phyloP scores from a whole-genome alignment of 2,888 invertebrate species.

The Papilio elwesi region DNA sequence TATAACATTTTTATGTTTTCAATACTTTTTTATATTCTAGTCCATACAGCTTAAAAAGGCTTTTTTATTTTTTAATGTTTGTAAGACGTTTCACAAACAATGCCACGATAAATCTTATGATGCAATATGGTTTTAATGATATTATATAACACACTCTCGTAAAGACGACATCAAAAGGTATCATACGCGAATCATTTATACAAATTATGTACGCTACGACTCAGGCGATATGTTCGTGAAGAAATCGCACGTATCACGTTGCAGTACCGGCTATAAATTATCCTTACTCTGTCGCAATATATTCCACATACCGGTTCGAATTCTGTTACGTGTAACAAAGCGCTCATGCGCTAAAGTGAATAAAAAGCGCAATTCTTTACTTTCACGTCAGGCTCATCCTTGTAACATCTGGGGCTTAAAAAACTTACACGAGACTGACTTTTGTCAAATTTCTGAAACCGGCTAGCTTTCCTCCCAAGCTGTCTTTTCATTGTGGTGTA shows the following conservation, averaged over 20 bases:
- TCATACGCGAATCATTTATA: slow-evolving; percentile 17
- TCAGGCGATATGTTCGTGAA: slow-evolving; percentile 20
- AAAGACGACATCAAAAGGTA: slow-evolving; percentile 23
- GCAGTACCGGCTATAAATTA: slow-evolving; percentile 31
- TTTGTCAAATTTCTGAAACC: no score
- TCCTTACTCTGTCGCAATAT: slow-evolving; percentile 24
- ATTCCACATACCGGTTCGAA: slow-evolving; percentile 33
- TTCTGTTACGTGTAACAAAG: slow-evolving; percentile 28
- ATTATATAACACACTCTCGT: slow-evolving; percentile 17
- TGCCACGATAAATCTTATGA: neutral
- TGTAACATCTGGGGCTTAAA: neutral
- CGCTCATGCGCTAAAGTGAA: slow-evolving; percentile 20
- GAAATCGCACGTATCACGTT: slow-evolving; percentile 31
- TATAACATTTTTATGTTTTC: no score
- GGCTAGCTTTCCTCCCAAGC: no score
- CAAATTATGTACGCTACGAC: neutral
- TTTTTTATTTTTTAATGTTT: neutral
- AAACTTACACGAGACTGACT: no score
- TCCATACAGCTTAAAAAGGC: no score
- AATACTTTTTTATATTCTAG: no score
- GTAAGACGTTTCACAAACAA: neutral
- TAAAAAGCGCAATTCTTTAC: neutral
- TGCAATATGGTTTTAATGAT: no score
- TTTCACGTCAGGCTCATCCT: slow-evolving; percentile 12
- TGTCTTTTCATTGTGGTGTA: no score